Evolutionary conservation across 2,797 vertebrate genomes (phyloP).

Genomic region (Pitangus sulphuratus): DNA sequence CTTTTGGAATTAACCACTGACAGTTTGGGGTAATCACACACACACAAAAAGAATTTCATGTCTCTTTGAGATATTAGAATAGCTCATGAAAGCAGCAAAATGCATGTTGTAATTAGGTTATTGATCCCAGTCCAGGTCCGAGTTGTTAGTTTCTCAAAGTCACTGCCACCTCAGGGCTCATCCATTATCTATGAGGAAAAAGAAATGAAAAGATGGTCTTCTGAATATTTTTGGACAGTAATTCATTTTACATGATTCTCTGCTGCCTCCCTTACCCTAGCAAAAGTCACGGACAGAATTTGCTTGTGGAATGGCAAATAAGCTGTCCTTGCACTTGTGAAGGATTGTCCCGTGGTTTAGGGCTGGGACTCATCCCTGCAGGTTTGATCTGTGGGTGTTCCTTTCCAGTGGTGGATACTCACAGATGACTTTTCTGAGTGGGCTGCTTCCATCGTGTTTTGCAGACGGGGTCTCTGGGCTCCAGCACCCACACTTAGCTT

Average conservation of each 20-base stretch:
- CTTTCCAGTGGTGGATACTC: neutral
- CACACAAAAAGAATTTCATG: neutral
- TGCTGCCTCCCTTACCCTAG: conserved; percentile 1
- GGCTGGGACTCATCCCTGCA: neutral
- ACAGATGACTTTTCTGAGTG: neutral
- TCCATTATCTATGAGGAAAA: conserved; percentile 27
- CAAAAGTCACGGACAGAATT: neutral
- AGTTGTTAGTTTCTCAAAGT: conserved; percentile 8
- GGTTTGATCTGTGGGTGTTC: neutral
- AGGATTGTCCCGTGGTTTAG: neutral
- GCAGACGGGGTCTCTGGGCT: neutral
- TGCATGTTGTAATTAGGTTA: neutral
- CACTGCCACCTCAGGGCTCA: conserved; percentile 10
- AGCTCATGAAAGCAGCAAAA: neutral
- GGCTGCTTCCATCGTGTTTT: neutral
- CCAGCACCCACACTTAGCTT: neutral
- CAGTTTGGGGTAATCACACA: neutral
- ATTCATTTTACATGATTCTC: conserved; percentile 28
- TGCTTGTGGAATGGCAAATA: neutral
- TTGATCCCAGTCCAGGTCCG: conserved; percentile 5
- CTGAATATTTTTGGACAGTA: conserved; percentile 21
- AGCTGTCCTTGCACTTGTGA: neutral
- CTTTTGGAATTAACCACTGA: conserved; percentile 37
- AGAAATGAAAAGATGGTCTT: neutral
- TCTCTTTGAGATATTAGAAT: neutral